Evolutionary conservation across 2,797 vertebrate species (phyloP), one percentile per base, ranked within the genome.

Genomic region (Psittacula echo): DNA sequence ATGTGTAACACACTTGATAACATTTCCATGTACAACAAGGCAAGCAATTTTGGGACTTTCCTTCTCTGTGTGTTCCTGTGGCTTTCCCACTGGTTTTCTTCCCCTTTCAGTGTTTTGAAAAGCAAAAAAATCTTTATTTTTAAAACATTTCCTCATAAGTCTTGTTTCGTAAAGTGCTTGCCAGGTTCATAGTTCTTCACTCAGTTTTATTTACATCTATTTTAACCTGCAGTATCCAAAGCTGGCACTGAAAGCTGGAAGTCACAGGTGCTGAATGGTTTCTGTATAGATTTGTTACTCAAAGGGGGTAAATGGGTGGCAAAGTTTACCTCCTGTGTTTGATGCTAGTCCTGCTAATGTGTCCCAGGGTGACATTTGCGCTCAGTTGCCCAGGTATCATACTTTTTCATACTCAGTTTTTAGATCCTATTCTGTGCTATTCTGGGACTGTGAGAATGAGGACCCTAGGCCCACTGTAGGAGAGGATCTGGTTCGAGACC

Each of bases 111-210:
- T 70, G 53, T 34, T 76, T 53, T 45, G 44, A 82, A 88, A 94
- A 79, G 5, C 30, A 87, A 79, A 85, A 44, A 17, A 93, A 76
- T n/a, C n/a, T 72, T 78, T 64, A 58, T 90, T 95, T 95, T 73
- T 44, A 60, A 78, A 95, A 48, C 8, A 27, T 73, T 84, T 85
- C 86, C 44, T 90, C 60, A 20, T 73, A 82, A 50, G 20, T 54
- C 42, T n/a, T 64, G 24, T 42, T 79, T 44, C 39, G 47, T 60
- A 51, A 60, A 66, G 22, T 21, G 5, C n/a, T 76, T 86, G 45
- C 24, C 17, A 79, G 24, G 15, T 60, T 82, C 34, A 32, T 10
- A 82, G 13, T 42, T 82, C 68, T 92, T 88, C 16, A 32, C 15
- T 84, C 42, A 32, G 7, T 62, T 86, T 81, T 70, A 18, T 91